Evolutionary conservation across 2,113 vertebrate species (phyloP), one percentile per base, ranked within the genome.

Genomic region (Pomatostomus ruficeps): DNA sequence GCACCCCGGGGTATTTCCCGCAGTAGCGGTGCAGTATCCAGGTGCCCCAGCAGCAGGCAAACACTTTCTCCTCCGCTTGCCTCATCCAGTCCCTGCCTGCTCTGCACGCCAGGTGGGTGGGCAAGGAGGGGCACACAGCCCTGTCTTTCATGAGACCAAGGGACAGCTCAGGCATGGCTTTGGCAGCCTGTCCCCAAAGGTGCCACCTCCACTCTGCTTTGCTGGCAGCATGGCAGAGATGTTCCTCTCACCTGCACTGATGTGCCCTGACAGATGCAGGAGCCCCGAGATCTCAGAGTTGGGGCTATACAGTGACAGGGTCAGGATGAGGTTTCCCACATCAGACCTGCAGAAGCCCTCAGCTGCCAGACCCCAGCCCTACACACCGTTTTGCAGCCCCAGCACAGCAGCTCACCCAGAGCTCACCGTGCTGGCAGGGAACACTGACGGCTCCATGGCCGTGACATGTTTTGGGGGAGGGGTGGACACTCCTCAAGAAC

Each of bases 371-470:
- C 18, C 13, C 42, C 42, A 71, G 61, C 31, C 71, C 51, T n/a
- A 48, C 49, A 51, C 48, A 16, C 11, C 7, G 0, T 15, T 26
- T 49, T 74, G 23, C 9, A 4, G 36, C 9, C 11, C 71, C 74
- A 54, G 38, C 1, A 2, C 4, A 2, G 26, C 70, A 35, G 81
- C 70, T 84, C 17, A 3, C 48, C 6, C 12, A 6, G 51, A 91
- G 48, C 73, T 59, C 16, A 6, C 55, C 0, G 0, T 3, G 4
- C 66, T 2, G 2, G 25, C 58, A 24, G 23, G 7, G 40, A 17
- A 15, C 8, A 3, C 52, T 2, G 22, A 19, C 28, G 22, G 21
- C 28, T 38, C 48, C 42, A 26, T 52, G 21, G 36, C 40, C 31
- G 6, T 0, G 0, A 18, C 1, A 9, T 25, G 25, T 40, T 85